Evolutionary conservation across 2,113 vertebrate species (phyloP), one percentile per base, ranked within the genome.

Genomic region (Callipepla californica): DNA sequence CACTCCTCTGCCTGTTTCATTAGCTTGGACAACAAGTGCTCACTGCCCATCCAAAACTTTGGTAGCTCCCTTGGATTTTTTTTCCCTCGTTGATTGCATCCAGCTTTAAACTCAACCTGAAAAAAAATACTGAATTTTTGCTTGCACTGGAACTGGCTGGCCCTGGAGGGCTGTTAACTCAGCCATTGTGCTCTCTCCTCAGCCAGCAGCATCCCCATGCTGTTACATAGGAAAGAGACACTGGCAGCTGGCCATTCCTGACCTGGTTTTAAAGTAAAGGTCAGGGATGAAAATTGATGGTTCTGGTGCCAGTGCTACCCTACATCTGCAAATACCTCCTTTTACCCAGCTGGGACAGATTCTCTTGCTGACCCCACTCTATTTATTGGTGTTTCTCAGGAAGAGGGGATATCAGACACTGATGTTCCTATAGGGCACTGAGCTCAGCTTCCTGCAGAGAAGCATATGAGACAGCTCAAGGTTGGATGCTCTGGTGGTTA

Each of bases 401-500:
- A 72, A 40, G 47, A 53, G 28, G 77, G 61, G 38, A 48, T 23
- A 44, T 86, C 3, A 0, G 57, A 55, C 42, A 13, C 77, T 26
- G 30, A n/a, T n/a, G 26, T 81, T 92, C 26, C 69, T 51, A 2
- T 18, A n/a, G 26, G 0, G 1, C 18, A 13, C 25, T 28, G 40
- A 23, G 28, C 3, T 1, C 55, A 20, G 21, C 57, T 67, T 90
- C 51, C 68, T 2, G 0, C 5, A 3, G 68, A 47, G 85, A 59
- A 80, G 63, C 7, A 5, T 8, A 25, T 0, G 32, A 75, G 59
- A 48, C 38, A 63, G 22, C 73, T 77, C 61, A 68, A 92, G 80
- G 73, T 16, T 91, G 94, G 90, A 85, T 85, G 72, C 42, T 90
- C 85, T 80, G 19, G 47, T 74, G 55, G 63, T 92, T 53, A 55